These are phyloP conservation scores for Drosophila truncata DNA, from an alignment of 1,140 invertebrate species.

Conservation along the genomic window DNA sequence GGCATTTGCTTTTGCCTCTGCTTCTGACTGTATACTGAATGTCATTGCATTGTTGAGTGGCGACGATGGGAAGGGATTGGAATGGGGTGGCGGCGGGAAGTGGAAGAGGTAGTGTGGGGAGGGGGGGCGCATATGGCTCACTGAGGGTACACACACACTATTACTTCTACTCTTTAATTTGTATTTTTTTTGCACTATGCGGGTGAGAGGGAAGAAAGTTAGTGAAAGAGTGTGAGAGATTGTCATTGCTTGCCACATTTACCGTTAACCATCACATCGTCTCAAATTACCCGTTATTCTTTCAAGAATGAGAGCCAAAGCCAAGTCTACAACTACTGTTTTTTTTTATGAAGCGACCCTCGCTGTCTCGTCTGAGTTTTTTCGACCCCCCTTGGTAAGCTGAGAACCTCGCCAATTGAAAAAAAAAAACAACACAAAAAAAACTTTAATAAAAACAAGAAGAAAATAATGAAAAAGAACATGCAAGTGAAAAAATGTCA, in stretches of 20 bases:
- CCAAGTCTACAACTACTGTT: slow-evolving; percentile 22
- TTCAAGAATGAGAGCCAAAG: slow-evolving; percentile 8
- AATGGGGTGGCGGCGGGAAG: background rate
- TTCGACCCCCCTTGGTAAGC: slow-evolving; percentile 8
- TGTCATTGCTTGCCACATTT: slow-evolving; percentile 38
- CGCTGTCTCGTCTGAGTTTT: slow-evolving; percentile 26
- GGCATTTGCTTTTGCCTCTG: slow-evolving; percentile 1
- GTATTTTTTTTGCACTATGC: slow-evolving; percentile 14
- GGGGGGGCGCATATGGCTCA: slow-evolving; percentile 40
- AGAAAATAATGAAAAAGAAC: slow-evolving; percentile 22
- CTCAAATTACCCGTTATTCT: slow-evolving; percentile 40
- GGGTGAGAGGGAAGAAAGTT: background rate
- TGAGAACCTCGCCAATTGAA: slow-evolving; percentile 33
- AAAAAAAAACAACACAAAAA: background rate
- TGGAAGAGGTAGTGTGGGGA: background rate
- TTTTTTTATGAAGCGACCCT: slow-evolving; percentile 35
- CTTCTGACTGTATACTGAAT: slow-evolving; percentile 33
- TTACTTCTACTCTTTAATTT: slow-evolving; percentile 1
- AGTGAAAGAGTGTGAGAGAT: background rate
- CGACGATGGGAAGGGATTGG: slow-evolving; percentile 10
- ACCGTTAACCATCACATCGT: slow-evolving; percentile 40
- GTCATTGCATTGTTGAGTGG: slow-evolving; percentile 62
- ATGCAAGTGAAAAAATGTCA: slow-evolving; percentile 45
- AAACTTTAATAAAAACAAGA: background rate
- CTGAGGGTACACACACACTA: slow-evolving; percentile 27